Evolutionary conservation across 2,113 vertebrate genomes (phyloP).

Genomic region (Abramis brama): DNA sequence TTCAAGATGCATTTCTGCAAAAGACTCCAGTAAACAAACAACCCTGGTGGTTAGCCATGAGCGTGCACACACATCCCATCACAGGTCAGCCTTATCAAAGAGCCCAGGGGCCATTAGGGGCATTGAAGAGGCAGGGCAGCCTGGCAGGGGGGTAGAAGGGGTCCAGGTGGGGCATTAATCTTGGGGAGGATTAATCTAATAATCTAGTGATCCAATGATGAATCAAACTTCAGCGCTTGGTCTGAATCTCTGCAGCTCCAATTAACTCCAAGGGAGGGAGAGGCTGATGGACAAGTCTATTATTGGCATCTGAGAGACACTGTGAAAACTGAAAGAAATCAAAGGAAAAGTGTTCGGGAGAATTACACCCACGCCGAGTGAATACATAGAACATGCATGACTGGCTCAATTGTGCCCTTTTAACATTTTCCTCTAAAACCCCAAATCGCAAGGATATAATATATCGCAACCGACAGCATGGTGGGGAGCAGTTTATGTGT

Average conservation of each 20-base stretch:
- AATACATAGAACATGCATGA: conserved; percentile 72
- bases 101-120: conserved; percentile 60
- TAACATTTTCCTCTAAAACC: conserved; percentile 57
- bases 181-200: conserved; percentile 59
- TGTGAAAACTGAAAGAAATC: conserved; percentile 71
- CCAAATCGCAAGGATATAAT: conserved; percentile 59
- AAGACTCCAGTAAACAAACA: background rate
- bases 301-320: conserved; percentile 73
- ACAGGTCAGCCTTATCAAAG: conserved; percentile 62
- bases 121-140: conserved; percentile 58
- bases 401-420: conserved; percentile 70
- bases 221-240: conserved; percentile 66
- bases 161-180: conserved; percentile 73
- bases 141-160: conserved; percentile 54
- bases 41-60: conserved; percentile 4
- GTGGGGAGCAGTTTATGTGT: background rate
- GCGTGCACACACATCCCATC: conserved; percentile 22
- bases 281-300: conserved; percentile 80
- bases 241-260: conserved; percentile 66
- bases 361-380: conserved; percentile 70
- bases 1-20: background rate
- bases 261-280: conserved; percentile 78
- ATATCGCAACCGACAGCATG: conserved; percentile 53
- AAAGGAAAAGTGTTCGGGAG: conserved; percentile 72
- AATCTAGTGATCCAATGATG: conserved; percentile 79